Evolutionary conservation across 2,113 vertebrate species (phyloP).

Genomic region (Gallinago undulata): DNA sequence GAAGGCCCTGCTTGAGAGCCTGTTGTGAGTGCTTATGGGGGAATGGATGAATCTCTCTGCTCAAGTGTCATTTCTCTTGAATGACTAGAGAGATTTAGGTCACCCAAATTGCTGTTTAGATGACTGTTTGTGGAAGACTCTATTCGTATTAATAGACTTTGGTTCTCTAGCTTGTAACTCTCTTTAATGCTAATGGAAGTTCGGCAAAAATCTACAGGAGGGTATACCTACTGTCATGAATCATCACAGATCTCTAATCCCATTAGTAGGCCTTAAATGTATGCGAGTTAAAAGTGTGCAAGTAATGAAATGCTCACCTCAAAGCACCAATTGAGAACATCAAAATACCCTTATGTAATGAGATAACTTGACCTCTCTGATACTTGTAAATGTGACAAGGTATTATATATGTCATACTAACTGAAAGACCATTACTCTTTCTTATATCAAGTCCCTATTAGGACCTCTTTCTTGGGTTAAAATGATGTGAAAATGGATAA

Average conservation of each 20-base stretch:
- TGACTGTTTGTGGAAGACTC: background rate
- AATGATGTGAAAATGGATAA: background rate
- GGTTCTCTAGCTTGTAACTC: background rate
- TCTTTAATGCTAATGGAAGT: constrained; percentile 18
- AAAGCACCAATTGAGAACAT: background rate
- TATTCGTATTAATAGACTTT: background rate
- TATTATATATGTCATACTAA: background rate
- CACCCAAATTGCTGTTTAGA: constrained; percentile 21
- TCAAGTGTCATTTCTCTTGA: background rate
- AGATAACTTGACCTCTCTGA: background rate
- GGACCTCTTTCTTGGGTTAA: background rate
- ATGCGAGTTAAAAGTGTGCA: background rate
- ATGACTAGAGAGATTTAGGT: constrained; percentile 38
- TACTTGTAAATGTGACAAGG: background rate
- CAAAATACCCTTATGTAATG: background rate
- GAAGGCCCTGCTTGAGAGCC: background rate
- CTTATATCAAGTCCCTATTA: background rate
- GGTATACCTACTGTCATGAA: background rate
- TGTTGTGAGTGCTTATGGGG: constrained; percentile 15
- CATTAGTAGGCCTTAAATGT: background rate
- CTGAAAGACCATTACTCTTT: background rate
- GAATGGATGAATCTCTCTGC: background rate
- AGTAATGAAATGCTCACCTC: background rate
- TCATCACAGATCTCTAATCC: background rate
- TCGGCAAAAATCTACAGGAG: background rate